Evolutionary conservation across 2,888 invertebrate genomes (phyloP).

Genomic region (Apamea epomidion): DNA sequence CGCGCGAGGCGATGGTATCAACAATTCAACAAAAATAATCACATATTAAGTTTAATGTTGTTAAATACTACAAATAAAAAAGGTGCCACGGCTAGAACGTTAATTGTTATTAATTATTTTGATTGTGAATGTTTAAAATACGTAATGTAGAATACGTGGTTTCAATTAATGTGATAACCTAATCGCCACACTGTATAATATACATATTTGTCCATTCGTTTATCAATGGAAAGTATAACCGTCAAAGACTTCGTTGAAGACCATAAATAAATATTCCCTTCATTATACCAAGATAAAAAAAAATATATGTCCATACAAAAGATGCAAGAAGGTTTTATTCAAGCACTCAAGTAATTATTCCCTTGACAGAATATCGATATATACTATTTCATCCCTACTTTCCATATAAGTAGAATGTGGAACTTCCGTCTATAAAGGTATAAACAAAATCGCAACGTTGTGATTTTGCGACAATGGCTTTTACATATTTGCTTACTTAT

Average conservation of each 20-base stretch:
- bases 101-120: no score
- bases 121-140: no score
- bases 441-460: slow-evolving; percentile 13
- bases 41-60: no score
- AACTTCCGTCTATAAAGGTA: slow-evolving; percentile 13
- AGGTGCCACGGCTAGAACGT: no score
- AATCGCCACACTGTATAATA: no score
- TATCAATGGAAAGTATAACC: neutral
- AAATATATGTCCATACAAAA: no score
- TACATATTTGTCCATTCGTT: neutral
- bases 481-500: slow-evolving; percentile 13
- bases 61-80: no score
- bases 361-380: slow-evolving; percentile 23
- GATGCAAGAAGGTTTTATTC: slow-evolving; percentile 9
- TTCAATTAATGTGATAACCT: no score
- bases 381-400: slow-evolving; percentile 36
- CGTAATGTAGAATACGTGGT: no score
- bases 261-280: no score
- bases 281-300: neutral
- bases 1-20: no score
- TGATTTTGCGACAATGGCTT: slow-evolving; percentile 11
- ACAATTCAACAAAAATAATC: no score
- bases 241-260: neutral
- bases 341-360: slow-evolving; percentile 37
- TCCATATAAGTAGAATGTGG: slow-evolving; percentile 22